phyloP scores from a whole-genome alignment of 2,888 invertebrate species.

The Habroteleia sp. region DNA sequence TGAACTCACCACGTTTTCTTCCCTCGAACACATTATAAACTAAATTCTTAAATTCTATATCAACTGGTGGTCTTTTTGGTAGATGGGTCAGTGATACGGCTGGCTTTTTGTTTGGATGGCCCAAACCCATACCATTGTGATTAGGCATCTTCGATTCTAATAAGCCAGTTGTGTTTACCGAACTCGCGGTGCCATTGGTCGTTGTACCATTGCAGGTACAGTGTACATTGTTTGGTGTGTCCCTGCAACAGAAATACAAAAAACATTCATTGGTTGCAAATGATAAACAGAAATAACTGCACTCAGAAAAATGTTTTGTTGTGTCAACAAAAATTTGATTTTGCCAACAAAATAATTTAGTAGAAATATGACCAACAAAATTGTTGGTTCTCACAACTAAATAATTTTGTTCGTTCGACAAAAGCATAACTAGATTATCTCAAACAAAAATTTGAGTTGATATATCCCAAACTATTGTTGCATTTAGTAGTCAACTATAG shows the following conservation, averaged over 20 bases:
- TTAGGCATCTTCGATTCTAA: slow-evolving; percentile 88
- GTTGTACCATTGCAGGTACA: slow-evolving; percentile 85
- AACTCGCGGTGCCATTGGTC: slow-evolving; percentile 73
- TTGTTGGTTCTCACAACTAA: too few species aligned
- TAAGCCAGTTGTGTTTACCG: slow-evolving; percentile 79
- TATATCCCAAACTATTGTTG: too few species aligned
- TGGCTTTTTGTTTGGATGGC: slow-evolving; percentile 86
- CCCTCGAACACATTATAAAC: slow-evolving; percentile 95
- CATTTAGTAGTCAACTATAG: too few species aligned
- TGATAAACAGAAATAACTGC: too few species aligned
- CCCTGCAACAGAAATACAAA: slow-evolving; percentile 85
- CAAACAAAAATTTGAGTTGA: too few species aligned
- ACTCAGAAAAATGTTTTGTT: too few species aligned
- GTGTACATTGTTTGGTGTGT: slow-evolving; percentile 86
- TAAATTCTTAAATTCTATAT: slow-evolving; percentile 93
- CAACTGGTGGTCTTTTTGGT: slow-evolving; percentile 93
- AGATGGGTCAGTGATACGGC: slow-evolving; percentile 90
- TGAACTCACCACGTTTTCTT: slow-evolving; percentile 84
- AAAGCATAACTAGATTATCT: too few species aligned
- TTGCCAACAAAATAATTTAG: too few species aligned
- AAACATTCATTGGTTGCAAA: too few species aligned
- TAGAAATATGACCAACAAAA: too few species aligned
- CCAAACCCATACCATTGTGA: slow-evolving; percentile 83
- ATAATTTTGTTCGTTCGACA: too few species aligned
- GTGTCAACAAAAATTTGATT: too few species aligned